Evolutionary conservation across 1,140 invertebrate species (phyloP), one percentile per base, ranked within the genome.

Genomic region (Rhopalosiphum padi): DNA sequence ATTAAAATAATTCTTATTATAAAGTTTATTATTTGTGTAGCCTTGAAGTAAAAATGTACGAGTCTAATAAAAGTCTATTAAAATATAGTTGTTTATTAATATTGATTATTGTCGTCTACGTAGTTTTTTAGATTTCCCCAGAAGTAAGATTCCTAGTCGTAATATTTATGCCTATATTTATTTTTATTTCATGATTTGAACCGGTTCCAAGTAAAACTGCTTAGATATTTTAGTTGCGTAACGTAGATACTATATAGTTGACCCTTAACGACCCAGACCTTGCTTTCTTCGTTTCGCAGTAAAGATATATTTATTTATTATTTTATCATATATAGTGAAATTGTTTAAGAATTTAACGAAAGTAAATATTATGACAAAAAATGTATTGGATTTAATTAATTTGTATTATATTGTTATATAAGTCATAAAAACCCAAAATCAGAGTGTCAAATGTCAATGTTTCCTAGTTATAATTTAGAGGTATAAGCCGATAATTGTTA

Each of bases 251-350:
- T 23, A 77, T 77, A 91, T 77, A 30, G 25, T 91, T 91, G 68
- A 91, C 90, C 68, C 68, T 46, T n/a, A 46, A 23, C 21, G 90
- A 77, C 90, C 90, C 55, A 91, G 90, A 91, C 90, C 90, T 91
- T 91, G 55, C 90, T 91, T 91, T 91, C 90, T 48, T 91, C 41
- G 7, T 91, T 77, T 55, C 25, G 15, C 25, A 35, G 23, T 46
- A 88, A 89, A 89, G 48, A 2, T 51, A 51, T 51, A 51, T 51
- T 2, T 37, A 37, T 77, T 68, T 91, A 55, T 68, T 91, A 41
- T 21, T 68, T 41, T 46, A 18, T 43, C n/a, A 43, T 22, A 1
- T 21, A 46, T 9, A n/a, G 55, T 91, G 37, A 91, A 91, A 91
- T 89, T 35, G 25, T 91, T 21, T 77, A 1, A 35, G 53, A 35